These are phyloP conservation scores for Silurus meridionalis DNA, from an alignment of 2,113 vertebrate genomes.

Conservation along the genomic window DNA sequence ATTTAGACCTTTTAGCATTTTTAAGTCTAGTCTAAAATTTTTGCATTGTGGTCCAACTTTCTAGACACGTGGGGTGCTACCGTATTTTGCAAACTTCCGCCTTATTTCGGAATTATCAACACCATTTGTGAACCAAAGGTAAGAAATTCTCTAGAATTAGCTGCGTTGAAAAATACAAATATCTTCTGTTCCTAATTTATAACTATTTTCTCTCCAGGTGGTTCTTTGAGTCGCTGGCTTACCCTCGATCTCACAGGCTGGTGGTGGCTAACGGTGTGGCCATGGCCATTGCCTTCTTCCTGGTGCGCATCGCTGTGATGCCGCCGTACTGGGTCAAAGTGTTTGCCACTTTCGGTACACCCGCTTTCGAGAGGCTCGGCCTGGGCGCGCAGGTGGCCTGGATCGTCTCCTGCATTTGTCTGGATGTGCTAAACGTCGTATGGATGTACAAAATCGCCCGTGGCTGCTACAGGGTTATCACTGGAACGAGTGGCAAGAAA, in stretches of 20 bases:
- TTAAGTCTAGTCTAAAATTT: background rate
- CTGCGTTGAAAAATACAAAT: no score
- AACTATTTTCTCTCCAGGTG: conserved; percentile 62
- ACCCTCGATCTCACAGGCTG: conserved; percentile 69
- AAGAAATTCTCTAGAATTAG: background rate
- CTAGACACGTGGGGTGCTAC: conserved; percentile 75
- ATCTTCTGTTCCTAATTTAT: background rate
- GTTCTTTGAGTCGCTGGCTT: conserved; percentile 75
- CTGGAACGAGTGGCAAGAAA: conserved; percentile 50
- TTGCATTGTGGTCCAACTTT: conserved; percentile 11
- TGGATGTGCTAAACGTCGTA: conserved; percentile 75
- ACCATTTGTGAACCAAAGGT: conserved; percentile 82
- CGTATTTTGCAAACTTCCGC: conserved; percentile 79
- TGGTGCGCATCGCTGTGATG: conserved; percentile 78
- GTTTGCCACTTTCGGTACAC: conserved; percentile 74
- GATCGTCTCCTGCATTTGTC: conserved; percentile 74
- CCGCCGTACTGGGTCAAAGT: conserved; percentile 79
- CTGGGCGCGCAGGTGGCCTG: conserved; percentile 76
- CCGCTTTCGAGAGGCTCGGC: conserved; percentile 72
- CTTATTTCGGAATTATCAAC: conserved; percentile 81
- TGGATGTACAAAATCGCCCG: conserved; percentile 79
- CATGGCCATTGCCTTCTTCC: conserved; percentile 76
- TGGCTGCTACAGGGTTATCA: conserved; percentile 76
- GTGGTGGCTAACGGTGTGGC: conserved; percentile 74
- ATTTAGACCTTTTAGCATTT: conserved; percentile 5